These are phyloP conservation scores for Salmo trutta DNA, from an alignment of 2,797 vertebrate genomes.

Conservation along the genomic window DNA sequence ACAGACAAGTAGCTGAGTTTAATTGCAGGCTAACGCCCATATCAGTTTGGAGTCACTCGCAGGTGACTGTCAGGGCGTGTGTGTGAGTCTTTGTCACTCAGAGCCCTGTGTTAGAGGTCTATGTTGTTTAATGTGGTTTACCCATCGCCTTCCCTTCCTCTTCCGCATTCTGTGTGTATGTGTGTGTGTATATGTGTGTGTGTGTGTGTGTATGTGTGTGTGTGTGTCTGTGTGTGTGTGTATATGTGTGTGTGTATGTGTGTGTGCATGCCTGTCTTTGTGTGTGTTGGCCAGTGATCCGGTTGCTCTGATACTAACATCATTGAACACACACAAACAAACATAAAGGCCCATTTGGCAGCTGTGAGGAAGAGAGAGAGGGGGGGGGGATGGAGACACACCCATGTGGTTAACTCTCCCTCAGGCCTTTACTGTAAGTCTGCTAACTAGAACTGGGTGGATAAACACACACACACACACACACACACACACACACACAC, in stretches of 20 bases:
- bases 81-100: not conserved
- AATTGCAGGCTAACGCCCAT: conserved; percentile 52
- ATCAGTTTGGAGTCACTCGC: conserved; percentile 26
- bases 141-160: not conserved
- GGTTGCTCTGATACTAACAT: conserved; percentile 54
- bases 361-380: conserved; percentile 53
- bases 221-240: not conserved
- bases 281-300: conserved; percentile 44
- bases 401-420: conserved; percentile 61
- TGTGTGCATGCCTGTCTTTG: conserved; percentile 30
- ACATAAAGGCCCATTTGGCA: conserved; percentile 28
- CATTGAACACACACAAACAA: conserved; percentile 33
- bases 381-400: conserved; percentile 29
- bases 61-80: conserved; percentile 4
- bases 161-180: not conserved
- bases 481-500: not conserved
- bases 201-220: not conserved
- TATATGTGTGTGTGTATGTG: not conserved
- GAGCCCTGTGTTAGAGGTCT: not conserved
- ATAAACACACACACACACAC: conserved; percentile 15
- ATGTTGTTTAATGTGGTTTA: not conserved
- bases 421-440: conserved; percentile 54
- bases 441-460: not conserved
- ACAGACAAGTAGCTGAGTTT: conserved; percentile 52
- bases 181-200: too few species aligned